phyloP scores from a whole-genome alignment of 2,797 vertebrate genomes.

The Loris lydekkerianus region DNA sequence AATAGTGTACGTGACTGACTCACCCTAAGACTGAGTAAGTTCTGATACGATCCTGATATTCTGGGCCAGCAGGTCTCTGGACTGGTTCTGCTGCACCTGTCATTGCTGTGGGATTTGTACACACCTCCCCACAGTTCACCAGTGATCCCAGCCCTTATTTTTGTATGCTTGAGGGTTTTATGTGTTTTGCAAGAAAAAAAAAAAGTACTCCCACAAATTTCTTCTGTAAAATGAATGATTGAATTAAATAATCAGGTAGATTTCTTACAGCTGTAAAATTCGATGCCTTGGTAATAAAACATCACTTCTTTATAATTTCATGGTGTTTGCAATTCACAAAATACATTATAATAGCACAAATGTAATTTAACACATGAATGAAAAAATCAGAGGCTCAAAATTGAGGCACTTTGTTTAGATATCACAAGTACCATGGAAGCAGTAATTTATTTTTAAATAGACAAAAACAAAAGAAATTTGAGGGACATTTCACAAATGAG shows the following conservation, averaged over 20 bases:
- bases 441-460: slow-evolving; percentile 58
- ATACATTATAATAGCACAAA: background rate
- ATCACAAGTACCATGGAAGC: slow-evolving; percentile 31
- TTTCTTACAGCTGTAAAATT: background rate
- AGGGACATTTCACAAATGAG: slow-evolving; percentile 49
- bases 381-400: background rate
- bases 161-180: background rate
- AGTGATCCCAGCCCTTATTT: background rate
- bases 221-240: background rate
- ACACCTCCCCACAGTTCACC: background rate
- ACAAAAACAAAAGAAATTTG: slow-evolving; percentile 27
- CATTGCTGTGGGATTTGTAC: background rate
- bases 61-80: background rate
- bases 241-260: slow-evolving; percentile 3
- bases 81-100: background rate
- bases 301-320: slow-evolving; percentile 31
- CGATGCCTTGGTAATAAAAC: background rate
- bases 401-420: slow-evolving; percentile 12
- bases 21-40: background rate
- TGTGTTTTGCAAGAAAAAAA: background rate
- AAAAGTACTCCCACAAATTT: background rate
- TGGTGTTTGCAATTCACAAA: slow-evolving; percentile 30
- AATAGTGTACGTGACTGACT: background rate
- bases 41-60: background rate
- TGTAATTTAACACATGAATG: slow-evolving; percentile 4